Percentiles rank a stretch among this genome's conserved stretches.
phyloP scores from a whole-genome alignment of 1,140 invertebrate species.

The Brachionus asplanchnoidis region DNA sequence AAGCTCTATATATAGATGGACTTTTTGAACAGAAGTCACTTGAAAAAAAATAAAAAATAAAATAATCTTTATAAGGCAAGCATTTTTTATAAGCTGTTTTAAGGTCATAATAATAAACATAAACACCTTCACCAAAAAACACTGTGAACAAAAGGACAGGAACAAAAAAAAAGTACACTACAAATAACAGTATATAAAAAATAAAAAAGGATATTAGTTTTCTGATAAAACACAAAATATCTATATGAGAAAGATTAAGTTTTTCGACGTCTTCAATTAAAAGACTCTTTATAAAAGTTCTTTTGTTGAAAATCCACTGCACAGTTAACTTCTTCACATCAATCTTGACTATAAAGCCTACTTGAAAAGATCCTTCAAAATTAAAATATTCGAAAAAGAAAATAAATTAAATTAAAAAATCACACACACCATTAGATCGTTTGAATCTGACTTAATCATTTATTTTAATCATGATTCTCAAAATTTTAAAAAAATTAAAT shows the following conservation, averaged over 20 bases:
- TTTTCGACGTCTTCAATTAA: too few relatives aligned
- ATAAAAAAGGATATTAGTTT: not conserved
- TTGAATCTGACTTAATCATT: not conserved
- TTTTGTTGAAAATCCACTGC: not conserved
- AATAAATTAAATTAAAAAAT: not conserved
- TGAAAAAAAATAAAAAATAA: not conserved
- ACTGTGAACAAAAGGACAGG: not conserved
- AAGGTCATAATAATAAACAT: too few relatives aligned
- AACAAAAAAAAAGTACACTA: not conserved
- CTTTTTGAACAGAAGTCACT: slow-evolving; percentile 4
- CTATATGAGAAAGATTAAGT: not conserved
- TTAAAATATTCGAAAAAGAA: not conserved
- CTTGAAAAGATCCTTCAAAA: not conserved
- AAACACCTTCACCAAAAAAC: slow-evolving; percentile 8
- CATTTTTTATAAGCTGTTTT: too few relatives aligned
- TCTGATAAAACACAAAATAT: not conserved
- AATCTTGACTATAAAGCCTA: not conserved
- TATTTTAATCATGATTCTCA: not conserved
- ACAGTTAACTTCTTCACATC: not conserved
- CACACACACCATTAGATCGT: too few relatives aligned
- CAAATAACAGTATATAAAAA: not conserved
- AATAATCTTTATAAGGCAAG: too few relatives aligned
- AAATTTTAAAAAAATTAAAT: not conserved
- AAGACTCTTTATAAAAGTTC: not conserved
- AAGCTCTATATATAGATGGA: not conserved